Evolutionary conservation across 2,797 vertebrate species (phyloP).

Genomic region (Eulemur rubriventer): DNA sequence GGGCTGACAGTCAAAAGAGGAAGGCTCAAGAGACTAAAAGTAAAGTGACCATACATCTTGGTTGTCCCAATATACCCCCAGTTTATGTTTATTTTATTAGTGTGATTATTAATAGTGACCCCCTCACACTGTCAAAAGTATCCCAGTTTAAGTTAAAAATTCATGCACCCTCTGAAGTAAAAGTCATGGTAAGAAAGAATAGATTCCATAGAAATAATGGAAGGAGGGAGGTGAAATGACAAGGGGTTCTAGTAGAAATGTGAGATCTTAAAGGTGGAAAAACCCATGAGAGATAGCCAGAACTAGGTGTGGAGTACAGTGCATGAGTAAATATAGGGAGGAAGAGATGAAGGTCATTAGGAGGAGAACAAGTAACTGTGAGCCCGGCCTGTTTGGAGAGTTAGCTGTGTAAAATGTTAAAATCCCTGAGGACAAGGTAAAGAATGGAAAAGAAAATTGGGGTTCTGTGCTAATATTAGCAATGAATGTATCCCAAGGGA

Average conservation of each 20-base stretch:
- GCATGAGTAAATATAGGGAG: not conserved
- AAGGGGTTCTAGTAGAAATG: not conserved
- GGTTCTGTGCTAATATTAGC: not conserved
- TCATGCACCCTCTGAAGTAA: not conserved
- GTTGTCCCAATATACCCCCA: not conserved
- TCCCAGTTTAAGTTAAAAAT: not conserved
- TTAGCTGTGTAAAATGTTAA: not conserved
- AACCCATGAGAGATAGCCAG: not conserved
- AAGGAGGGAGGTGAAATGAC: not conserved
- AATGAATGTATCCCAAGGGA: not conserved
- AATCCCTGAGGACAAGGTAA: not conserved
- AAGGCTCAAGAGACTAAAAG: not conserved
- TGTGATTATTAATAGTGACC: not conserved
- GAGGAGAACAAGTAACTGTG: not conserved
- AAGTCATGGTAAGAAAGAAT: not conserved
- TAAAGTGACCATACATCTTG: not conserved
- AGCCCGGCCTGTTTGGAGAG: not conserved
- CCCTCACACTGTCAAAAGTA: too few species aligned
- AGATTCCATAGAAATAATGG: not conserved
- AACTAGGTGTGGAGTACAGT: not conserved
- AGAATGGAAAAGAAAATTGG: not conserved
- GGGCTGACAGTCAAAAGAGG: not conserved
- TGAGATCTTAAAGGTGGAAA: not conserved
- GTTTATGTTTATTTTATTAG: not conserved
- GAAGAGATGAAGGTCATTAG: not conserved